Evolutionary conservation across 2,113 vertebrate species (phyloP).

Genomic region (Lipotes vexillifer): DNA sequence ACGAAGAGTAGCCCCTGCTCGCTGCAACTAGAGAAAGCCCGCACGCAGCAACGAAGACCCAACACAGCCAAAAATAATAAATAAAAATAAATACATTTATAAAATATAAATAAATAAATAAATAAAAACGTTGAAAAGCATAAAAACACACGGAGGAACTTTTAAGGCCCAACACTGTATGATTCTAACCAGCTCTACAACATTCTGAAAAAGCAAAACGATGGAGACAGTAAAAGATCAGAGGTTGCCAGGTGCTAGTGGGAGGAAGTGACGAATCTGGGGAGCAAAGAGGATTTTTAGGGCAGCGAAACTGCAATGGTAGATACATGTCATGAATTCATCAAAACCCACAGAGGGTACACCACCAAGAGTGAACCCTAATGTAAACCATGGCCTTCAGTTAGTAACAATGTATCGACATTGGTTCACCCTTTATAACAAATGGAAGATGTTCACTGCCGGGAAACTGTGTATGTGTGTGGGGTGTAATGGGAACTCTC

Average conservation of each 20-base stretch:
- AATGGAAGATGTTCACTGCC: background rate
- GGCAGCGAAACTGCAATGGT: background rate
- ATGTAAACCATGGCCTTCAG: background rate
- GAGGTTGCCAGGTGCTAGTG: background rate
- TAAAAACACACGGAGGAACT: background rate
- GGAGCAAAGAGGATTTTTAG: background rate
- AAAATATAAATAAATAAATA: too few species aligned
- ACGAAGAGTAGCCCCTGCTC: too few species aligned
- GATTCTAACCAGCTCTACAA: background rate
- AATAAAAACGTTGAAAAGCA: background rate
- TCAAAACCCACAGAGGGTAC: background rate
- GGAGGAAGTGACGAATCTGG: rapidly evolving
- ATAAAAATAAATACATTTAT: too few species aligned
- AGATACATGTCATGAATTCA: background rate
- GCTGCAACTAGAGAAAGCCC: too few species aligned
- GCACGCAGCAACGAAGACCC: too few species aligned
- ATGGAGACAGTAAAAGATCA: background rate
- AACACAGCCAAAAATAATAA: too few species aligned
- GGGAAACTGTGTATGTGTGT: background rate
- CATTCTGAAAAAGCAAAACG: background rate
- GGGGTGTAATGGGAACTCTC: background rate
- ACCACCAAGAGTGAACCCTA: background rate
- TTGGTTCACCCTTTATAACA: background rate
- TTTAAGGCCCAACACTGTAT: background rate
- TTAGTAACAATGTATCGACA: background rate